Conservation (phyloP, 2,113 vertebrate species). For the Leucopsar rothschildi region DNA sequence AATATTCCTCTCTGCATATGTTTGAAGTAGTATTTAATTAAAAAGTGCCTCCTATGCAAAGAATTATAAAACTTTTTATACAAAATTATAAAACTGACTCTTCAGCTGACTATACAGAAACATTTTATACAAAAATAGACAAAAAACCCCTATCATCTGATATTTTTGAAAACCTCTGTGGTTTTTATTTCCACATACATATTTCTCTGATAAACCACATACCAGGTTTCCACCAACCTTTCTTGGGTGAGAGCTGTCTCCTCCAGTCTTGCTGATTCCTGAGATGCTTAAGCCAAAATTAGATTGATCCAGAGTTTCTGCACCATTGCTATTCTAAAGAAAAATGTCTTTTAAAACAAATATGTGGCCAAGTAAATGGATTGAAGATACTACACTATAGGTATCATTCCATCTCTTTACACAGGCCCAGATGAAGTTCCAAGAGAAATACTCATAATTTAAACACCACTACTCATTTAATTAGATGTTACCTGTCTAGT, state of each 20-base stretch:
- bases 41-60: neutral
- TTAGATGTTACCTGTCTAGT: neutral
- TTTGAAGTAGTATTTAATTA: neutral
- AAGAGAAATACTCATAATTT: neutral
- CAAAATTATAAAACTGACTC: neutral
- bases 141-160: neutral
- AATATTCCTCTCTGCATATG: neutral
- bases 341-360: neutral
- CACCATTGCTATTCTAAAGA: conserved; percentile 70
- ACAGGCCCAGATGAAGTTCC: neutral
- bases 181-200: neutral
- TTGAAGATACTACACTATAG: neutral
- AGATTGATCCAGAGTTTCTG: conserved; percentile 42
- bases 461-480: neutral
- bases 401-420: neutral
- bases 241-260: conserved; percentile 48
- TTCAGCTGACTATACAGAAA: neutral
- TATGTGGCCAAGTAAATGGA: neutral
- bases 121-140: neutral
- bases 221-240: conserved; percentile 65
- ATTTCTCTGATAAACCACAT: neutral
- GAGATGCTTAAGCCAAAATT: conserved; percentile 86
- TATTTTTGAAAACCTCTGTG: neutral
- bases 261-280: conserved; percentile 68
- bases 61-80: neutral